Percentiles rank a stretch among this genome's conserved stretches.
phyloP scores from a whole-genome alignment of 2,797 vertebrate species.

The Thripadectes ignobilis region DNA sequence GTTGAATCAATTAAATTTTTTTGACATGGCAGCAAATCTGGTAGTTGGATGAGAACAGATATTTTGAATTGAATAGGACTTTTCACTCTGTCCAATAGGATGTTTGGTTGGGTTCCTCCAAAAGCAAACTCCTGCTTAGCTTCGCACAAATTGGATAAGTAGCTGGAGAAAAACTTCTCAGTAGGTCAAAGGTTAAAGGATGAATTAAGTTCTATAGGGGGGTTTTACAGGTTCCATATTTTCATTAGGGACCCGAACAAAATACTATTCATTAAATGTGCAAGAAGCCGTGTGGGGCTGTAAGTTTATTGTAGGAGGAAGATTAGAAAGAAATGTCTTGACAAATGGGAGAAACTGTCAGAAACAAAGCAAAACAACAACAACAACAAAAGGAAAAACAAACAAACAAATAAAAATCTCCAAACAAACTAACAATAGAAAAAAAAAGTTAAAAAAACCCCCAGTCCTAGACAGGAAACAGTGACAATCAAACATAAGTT shows the following conservation, averaged over 20 bases:
- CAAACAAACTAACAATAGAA: not conserved
- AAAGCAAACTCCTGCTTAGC: not conserved
- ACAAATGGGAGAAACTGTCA: not conserved
- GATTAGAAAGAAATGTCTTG: not conserved
- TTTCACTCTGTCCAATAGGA: not conserved
- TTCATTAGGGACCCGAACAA: not conserved
- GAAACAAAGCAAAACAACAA: not conserved
- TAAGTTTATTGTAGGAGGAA: not conserved
- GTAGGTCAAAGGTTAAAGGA: not conserved
- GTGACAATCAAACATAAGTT: not conserved
- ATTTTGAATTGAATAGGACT: not conserved
- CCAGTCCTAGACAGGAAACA: not conserved
- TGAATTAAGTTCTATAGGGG: not conserved
- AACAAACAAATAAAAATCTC: not conserved
- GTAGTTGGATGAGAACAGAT: not conserved
- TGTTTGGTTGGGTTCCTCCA: not conserved
- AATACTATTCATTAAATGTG: not conserved
- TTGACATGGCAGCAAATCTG: not conserved
- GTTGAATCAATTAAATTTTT: not conserved
- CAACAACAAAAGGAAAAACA: not conserved
- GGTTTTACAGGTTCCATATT: not conserved
- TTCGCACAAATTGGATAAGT: not conserved
- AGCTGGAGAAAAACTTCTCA: not conserved
- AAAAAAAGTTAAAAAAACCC: fast-evolving
- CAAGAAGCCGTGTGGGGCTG: fast-evolving